Evolutionary conservation across 2,113 vertebrate genomes (phyloP), one percentile per base, ranked within the genome.

Genomic region (Gasterosteus nipponicus): DNA sequence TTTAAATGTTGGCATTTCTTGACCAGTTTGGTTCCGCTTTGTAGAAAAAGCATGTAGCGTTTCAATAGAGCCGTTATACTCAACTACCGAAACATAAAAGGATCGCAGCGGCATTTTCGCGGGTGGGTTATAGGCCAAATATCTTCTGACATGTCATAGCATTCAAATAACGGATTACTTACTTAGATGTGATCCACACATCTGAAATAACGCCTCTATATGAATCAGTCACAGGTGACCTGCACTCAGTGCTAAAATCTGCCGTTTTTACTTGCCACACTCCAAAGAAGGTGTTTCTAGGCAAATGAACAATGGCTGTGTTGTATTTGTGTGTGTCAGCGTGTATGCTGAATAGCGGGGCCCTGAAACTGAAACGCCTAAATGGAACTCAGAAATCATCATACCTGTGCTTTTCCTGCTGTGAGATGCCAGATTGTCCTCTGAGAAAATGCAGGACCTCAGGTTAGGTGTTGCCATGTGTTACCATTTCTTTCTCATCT

Each of bases 1-100:
- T 75, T 54, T 54, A 54, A 60, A 77, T 53, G 22, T 3, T 38
- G 41, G 51, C 58, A 11, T 44, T 61, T 51, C 26, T 65, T 42
- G 15, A 58, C 12, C 41, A 62, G n/a, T 57, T 75, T 62, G 41
- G 38, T 33, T 58, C 64, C 38, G 57, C 39, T 44, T 69, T 4
- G 1, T 64, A 15, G 4, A 64, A 59, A 42, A 44, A 56, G 54
- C 54, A 67, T 26, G 19, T 59, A 49, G 46, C 5, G 14, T 62
- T 39, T 16, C 5, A 39, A 31, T 42, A n/a, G 67, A 57, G 31
- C n/a, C 10, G 0, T 29, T n/a, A 26, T 15, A 58, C 33, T 35
- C 49, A 15, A 57, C 15, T n/a, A 56, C 29, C 3, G 56, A 46
- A 10, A 53, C 0, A 9, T 59, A 65, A 53, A 42, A n/a, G 19